Percentiles rank a stretch among this genome's conserved stretches.
Evolutionary conservation across 2,888 invertebrate species (phyloP).

Genomic region (Chloroclysta siterata): DNA sequence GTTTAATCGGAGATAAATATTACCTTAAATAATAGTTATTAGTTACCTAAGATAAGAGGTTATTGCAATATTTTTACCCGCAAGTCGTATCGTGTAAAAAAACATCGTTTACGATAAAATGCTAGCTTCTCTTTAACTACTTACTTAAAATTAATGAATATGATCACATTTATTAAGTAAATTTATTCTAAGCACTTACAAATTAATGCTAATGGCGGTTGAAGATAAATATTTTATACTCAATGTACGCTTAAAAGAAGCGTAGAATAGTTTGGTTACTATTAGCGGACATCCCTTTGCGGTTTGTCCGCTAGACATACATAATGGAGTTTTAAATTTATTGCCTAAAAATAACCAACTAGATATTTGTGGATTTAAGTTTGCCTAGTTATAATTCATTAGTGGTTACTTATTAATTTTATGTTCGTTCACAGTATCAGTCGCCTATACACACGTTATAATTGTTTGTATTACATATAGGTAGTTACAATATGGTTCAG

Average conservation of each 20-base stretch:
- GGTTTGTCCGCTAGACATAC: conserved; percentile 6
- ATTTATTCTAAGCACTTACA: conserved; percentile 39
- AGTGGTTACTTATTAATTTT: neutral
- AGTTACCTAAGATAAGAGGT: conserved; percentile 46
- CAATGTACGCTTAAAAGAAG: neutral
- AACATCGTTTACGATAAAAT: conserved; percentile 48
- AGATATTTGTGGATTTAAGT: neutral
- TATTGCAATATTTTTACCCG: conserved; percentile 62
- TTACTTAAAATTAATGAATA: conserved; percentile 55
- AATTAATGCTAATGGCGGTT: conserved; percentile 39
- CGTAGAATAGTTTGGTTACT: neutral
- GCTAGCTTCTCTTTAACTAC: conserved; percentile 46
- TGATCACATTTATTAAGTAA: conserved; percentile 68
- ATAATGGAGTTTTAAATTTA: neutral
- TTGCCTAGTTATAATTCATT: neutral
- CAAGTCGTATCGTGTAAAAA: conserved; percentile 42
- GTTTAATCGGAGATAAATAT: conserved; percentile 21
- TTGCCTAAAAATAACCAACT: neutral
- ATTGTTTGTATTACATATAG: no score
- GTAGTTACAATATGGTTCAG: neutral
- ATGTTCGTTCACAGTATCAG: no score
- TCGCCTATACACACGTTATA: no score
- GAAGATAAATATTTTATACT: conserved; percentile 10
- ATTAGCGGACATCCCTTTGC: conserved; percentile 9
- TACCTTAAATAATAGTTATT: conserved; percentile 34